Evolutionary conservation across 2,113 vertebrate species (phyloP).

Genomic region (Forbesichthys agassizii): DNA sequence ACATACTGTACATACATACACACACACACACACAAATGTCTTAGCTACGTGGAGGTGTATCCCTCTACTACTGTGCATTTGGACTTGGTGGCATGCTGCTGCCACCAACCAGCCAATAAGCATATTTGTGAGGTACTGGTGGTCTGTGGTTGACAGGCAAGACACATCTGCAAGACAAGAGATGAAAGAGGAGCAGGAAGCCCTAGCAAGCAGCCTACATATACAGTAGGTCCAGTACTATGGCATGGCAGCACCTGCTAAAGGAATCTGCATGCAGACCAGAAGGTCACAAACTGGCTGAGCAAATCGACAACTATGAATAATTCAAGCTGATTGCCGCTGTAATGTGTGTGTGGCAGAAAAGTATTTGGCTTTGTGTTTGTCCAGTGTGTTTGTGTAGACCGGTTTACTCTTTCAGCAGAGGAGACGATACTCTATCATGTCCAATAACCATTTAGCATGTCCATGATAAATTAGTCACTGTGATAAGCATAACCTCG

Average conservation of each 20-base stretch:
- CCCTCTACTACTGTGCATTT: not conserved
- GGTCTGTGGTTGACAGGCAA: slow-evolving; percentile 55
- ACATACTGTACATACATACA: slow-evolving; percentile 6
- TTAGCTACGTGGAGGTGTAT: not conserved
- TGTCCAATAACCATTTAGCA: not conserved
- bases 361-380: too few relatives aligned
- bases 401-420: too few relatives aligned
- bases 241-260: slow-evolving; percentile 51
- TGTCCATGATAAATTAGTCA: not conserved
- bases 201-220: slow-evolving; percentile 27
- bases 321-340: not conserved
- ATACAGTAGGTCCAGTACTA: slow-evolving; percentile 1
- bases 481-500: not conserved
- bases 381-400: too few relatives aligned
- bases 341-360: not conserved
- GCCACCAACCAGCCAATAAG: slow-evolving; percentile 1
- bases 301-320: slow-evolving; percentile 35
- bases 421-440: too few relatives aligned
- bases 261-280: slow-evolving; percentile 20
- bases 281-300: slow-evolving; percentile 15
- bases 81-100: not conserved
- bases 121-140: slow-evolving; percentile 18
- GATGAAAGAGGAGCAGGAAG: not conserved
- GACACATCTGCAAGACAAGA: slow-evolving; percentile 5
- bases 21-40: not conserved